phyloP scores from a whole-genome alignment of 2,113 vertebrate genomes.

The Lynx canadensis region DNA sequence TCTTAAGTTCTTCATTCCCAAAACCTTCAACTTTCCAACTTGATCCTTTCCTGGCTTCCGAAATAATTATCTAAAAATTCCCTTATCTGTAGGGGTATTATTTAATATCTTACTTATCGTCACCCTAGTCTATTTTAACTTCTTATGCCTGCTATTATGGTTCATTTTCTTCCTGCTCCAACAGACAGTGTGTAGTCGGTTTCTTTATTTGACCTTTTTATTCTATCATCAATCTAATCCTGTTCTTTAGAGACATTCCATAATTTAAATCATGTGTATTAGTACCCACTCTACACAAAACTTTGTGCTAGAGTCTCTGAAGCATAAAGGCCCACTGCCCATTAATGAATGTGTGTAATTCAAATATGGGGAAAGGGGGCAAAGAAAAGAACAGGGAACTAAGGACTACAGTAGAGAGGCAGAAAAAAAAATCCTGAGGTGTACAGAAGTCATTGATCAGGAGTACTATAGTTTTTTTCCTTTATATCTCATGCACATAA shows the following conservation, averaged over 20 bases:
- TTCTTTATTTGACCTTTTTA: not conserved
- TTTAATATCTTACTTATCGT: constrained; percentile 31
- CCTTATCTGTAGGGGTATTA: constrained; percentile 3
- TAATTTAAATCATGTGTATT: constrained; percentile 44
- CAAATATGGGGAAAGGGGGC: not conserved
- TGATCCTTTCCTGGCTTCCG: not conserved
- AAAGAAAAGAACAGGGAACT: not conserved
- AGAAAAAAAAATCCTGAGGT: not conserved
- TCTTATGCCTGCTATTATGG: not conserved
- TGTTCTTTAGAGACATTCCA: constrained; percentile 36
- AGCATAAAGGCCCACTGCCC: not conserved
- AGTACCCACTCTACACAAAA: not conserved
- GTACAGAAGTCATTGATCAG: not conserved
- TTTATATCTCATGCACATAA: not conserved
- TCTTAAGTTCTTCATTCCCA: constrained; percentile 12
- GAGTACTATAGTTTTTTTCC: not conserved
- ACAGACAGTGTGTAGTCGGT: not conserved
- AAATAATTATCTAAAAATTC: not conserved
- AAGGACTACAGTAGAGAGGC: not conserved
- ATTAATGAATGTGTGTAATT: not conserved
- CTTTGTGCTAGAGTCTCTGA: not conserved
- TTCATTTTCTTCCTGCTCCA: constrained; percentile 42
- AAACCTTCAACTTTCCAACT: not conserved
- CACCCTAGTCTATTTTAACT: constrained; percentile 7
- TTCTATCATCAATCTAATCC: not conserved